Base-by-base conservation (phyloP, 2,888 invertebrate species). In the Yponomeuta sedellus region DNA sequence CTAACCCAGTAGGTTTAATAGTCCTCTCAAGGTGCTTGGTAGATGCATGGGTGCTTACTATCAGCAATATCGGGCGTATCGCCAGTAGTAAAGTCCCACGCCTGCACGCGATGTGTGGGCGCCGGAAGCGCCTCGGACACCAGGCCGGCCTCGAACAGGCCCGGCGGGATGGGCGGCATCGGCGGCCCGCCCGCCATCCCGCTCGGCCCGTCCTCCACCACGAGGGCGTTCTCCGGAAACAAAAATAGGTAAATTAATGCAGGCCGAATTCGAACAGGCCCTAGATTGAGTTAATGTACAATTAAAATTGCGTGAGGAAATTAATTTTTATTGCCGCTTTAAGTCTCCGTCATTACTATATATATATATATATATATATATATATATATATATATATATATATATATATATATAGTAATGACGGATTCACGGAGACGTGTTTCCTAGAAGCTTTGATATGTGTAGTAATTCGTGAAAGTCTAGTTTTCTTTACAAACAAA, bases 51-150 rank as follows among this genome's bases (percentile, higher is more conserved):
- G 44, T 39, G 89, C 93, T 88, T 81, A 96, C 96, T 92, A 78
- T 95, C 93, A 59, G 93, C 92, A 69, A 96, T 95, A 75, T 95
- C 94, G 0, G 96, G 96, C 69, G 96, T 93, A 72, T 90, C 85
- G 69, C 93, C 93, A 61, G 93, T 90, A 4, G 94, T 93, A 82
- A 97, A 95, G 87, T 96, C 95, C 97, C 97, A 97, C 61, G 94
- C 94, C 85, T 97, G 97, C 73, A 97, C 95, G 70, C 97, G 91
- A 83, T 96, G 95, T 72, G 94, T 94, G 61, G 94, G 93, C 62
- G 94, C 93, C 40, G 94, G 92, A 62, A 94, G 89, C 5, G 92
- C 87, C 69, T 91, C 91, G 10, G 92, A 88, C 69, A 90, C 83
- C 72, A 92, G 82, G 66, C 87, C 84, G 19, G 88, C 83, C 76